Conservation (phyloP, 2,888 invertebrate genomes). For the Cancer borealis region DNA sequence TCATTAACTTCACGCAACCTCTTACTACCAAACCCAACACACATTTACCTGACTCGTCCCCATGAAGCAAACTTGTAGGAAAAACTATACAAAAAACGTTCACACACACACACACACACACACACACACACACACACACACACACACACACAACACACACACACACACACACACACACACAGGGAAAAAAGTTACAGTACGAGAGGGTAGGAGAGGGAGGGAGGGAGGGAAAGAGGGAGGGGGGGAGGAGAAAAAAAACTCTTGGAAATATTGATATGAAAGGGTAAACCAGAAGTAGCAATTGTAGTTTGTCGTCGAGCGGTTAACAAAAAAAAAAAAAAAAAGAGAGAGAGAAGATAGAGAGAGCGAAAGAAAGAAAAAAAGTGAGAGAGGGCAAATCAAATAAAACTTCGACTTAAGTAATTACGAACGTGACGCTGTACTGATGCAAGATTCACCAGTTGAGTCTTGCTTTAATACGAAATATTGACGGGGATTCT, state of each 20-base stretch:
- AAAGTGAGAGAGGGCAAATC: background rate
- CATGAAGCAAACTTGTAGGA: background rate
- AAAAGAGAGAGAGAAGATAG: too few species aligned
- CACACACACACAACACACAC: conserved; percentile 24
- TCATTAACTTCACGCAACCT: background rate
- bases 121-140: background rate
- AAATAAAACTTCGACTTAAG: background rate
- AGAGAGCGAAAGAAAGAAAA: conserved; percentile 29
- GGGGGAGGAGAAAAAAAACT: background rate
- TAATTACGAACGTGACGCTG: background rate
- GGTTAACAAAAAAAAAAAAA: too few species aligned
- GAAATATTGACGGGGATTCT: background rate
- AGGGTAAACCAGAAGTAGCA: background rate
- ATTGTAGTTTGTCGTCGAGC: too few species aligned
- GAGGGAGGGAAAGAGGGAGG: background rate
- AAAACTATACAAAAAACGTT: background rate
- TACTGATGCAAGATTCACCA: background rate
- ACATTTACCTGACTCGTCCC: background rate
- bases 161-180: background rate
- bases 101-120: conserved; percentile 2
- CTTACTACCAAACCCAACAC: background rate
- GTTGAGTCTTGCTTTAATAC: background rate
- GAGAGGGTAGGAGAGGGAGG: background rate
- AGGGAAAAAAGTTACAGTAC: background rate
- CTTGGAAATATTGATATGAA: background rate